phyloP scores from a whole-genome alignment of 1,140 invertebrate genomes.

The Sminthurides bifidus region DNA sequence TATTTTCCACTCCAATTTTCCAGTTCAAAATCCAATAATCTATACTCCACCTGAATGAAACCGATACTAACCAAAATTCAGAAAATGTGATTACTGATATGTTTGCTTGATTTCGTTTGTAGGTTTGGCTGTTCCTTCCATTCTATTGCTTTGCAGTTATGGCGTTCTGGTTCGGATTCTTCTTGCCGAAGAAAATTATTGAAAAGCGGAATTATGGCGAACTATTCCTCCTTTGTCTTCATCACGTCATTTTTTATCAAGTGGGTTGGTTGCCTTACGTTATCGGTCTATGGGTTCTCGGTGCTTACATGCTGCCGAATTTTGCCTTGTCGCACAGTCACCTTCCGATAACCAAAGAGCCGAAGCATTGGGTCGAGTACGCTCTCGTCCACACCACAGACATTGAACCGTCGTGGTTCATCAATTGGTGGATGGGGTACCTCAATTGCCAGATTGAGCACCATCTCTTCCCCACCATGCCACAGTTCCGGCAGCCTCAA shows the following conservation, averaged over 20 bases:
- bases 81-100: not conserved
- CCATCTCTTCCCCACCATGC: conserved; percentile 3
- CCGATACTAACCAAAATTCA: not conserved
- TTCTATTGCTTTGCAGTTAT: not conserved
- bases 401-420: conserved; percentile 4
- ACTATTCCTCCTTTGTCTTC: not conserved
- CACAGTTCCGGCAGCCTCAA: not conserved
- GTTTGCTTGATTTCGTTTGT: not conserved
- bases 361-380: conserved; percentile 18
- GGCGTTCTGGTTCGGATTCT: not conserved
- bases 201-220: not conserved
- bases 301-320: not conserved
- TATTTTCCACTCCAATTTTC: not conserved
- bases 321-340: conserved; percentile 12
- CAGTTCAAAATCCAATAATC: not conserved
- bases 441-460: conserved; percentile 15
- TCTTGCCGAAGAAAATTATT: conserved; percentile 4
- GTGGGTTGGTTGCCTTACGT: not conserved
- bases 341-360: not conserved
- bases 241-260: not conserved
- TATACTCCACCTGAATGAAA: not conserved
- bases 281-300: not conserved
- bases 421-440: conserved; percentile 15
- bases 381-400: conserved; percentile 8
- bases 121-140: not conserved